Percentiles rank a stretch among this genome's conserved stretches.
phyloP scores from a whole-genome alignment of 2,113 vertebrate species.

The Pongo pygmaeus region DNA sequence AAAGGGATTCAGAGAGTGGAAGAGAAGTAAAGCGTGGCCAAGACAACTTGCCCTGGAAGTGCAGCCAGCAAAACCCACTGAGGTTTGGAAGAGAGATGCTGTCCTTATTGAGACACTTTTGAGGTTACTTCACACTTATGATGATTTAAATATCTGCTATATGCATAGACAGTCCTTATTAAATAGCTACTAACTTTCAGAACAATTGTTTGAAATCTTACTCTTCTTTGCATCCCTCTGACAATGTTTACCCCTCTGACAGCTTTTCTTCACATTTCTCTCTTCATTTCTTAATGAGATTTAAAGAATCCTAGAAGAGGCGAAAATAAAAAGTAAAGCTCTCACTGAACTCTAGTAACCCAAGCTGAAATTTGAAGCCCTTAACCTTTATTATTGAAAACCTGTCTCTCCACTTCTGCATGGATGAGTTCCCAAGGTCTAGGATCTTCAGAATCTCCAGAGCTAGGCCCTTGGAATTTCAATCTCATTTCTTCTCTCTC shows the following conservation, averaged over 20 bases:
- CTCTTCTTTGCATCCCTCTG: background rate
- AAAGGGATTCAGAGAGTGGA: background rate
- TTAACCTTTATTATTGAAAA: constrained; percentile 23
- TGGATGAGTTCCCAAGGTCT: background rate
- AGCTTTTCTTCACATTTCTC: background rate
- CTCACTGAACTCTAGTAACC: constrained; percentile 31
- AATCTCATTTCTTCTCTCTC: background rate
- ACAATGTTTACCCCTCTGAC: background rate
- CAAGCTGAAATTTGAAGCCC: background rate
- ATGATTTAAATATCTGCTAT: background rate
- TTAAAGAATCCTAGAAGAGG: background rate
- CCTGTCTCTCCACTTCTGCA: constrained; percentile 7
- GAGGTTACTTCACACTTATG: background rate
- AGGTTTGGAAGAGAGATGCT: background rate
- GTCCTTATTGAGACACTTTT: background rate
- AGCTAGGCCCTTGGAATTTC: background rate
- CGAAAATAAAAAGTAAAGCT: background rate
- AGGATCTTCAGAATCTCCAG: background rate
- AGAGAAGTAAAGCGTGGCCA: background rate
- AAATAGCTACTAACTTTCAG: background rate
- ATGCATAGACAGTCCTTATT: background rate
- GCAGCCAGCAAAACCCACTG: background rate
- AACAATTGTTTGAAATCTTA: background rate
- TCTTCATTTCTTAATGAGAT: constrained; percentile 1
- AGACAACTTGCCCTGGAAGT: no score